Conservation (phyloP, 1,140 invertebrate species). For the Bactericera cockerelli region DNA sequence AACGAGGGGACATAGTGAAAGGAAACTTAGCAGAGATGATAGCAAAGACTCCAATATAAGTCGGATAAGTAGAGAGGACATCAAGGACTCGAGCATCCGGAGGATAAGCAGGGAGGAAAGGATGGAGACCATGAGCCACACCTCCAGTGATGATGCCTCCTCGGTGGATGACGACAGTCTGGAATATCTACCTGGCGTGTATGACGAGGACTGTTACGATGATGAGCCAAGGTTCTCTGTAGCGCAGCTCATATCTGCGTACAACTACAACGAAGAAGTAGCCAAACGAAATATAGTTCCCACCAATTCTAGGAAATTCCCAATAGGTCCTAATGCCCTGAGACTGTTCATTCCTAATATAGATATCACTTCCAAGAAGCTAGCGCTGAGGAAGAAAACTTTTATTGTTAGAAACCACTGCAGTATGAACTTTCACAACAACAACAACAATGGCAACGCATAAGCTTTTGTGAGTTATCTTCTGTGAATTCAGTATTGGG, state of each 20-base stretch:
- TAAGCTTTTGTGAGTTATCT: too few species aligned
- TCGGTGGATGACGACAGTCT: not conserved
- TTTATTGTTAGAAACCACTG: constrained; percentile 21
- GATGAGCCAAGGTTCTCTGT: constrained; percentile 37
- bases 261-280: constrained; percentile 36
- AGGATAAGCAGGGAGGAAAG: not conserved
- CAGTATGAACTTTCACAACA: not conserved
- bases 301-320: constrained; percentile 27
- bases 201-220: constrained; percentile 26
- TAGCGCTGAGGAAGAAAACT: constrained; percentile 31
- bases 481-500: too few species aligned
- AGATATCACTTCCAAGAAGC: constrained; percentile 30
- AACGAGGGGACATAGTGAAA: not conserved
- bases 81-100: not conserved
- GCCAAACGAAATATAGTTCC: constrained; percentile 20
- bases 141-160: not conserved
- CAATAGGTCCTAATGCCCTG: constrained; percentile 35
- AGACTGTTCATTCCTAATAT: constrained; percentile 36
- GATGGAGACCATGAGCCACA: not conserved
- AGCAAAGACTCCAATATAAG: constrained; percentile 3
- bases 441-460: not conserved
- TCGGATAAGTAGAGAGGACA: not conserved
- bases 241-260: constrained; percentile 35
- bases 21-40: constrained; percentile 6
- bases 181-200: constrained; percentile 23